A percentile compares a stretch with the other conserved stretches of the same genome.
phyloP scores from a whole-genome alignment of 2,113 vertebrate species.

The Phocoena phocoena region DNA sequence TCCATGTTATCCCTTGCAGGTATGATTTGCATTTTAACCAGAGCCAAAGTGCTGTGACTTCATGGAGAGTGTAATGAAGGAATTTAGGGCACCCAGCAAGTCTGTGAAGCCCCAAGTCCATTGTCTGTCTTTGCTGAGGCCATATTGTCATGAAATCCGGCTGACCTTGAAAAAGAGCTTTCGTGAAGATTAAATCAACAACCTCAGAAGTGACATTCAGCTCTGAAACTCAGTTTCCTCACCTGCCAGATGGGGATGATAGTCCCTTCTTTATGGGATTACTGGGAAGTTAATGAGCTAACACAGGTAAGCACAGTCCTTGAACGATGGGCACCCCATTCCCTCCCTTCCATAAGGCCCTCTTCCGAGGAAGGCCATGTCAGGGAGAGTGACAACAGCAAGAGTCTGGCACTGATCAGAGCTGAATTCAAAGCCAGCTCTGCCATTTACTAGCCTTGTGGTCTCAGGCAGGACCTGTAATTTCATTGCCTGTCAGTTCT shows the following conservation, averaged over 20 bases:
- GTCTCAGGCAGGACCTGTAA: neutral
- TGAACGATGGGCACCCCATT: no score
- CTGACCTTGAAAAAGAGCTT: neutral
- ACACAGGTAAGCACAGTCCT: neutral
- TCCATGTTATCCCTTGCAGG: slow-evolving; percentile 56
- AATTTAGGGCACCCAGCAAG: neutral
- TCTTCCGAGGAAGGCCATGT: neutral
- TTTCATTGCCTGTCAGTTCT: neutral
- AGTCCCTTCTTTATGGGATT: neutral
- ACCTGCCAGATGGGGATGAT: neutral
- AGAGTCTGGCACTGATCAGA: neutral
- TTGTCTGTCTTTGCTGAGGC: neutral
- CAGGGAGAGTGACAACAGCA: neutral
- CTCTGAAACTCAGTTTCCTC: neutral
- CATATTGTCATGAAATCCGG: neutral
- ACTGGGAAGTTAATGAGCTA: neutral
- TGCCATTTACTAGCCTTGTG: neutral
- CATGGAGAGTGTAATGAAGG: neutral
- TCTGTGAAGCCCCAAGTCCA: neutral
- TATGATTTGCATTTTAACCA: slow-evolving; percentile 54
- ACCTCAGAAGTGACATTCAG: neutral
- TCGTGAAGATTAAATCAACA: neutral
- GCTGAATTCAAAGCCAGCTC: neutral
- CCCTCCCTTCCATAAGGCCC: neutral
- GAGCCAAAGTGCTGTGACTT: slow-evolving; percentile 2